Evolutionary conservation across 2,797 vertebrate species (phyloP).

Genomic region (Smutsia temminckii): DNA sequence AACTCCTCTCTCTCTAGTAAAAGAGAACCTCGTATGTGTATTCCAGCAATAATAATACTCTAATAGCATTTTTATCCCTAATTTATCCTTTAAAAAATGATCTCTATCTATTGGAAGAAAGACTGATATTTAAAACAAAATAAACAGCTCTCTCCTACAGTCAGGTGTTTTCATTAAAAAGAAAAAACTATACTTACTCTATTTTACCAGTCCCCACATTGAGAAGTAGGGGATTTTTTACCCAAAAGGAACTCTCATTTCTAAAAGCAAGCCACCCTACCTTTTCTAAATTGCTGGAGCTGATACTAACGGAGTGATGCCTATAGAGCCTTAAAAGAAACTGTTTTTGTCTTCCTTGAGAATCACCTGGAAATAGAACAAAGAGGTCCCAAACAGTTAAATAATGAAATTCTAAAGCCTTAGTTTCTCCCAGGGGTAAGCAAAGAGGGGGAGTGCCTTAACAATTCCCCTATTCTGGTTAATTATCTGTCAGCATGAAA

Average conservation of each 20-base stretch:
- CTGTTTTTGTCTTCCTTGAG: conserved; percentile 1
- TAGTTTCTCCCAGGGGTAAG: not conserved
- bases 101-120: conserved; percentile 19
- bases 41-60: not conserved
- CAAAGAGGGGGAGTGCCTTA: not conserved
- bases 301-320: not conserved
- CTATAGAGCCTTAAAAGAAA: not conserved
- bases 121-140: conserved; percentile 39
- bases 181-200: not conserved
- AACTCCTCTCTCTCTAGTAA: not conserved
- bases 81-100: not conserved
- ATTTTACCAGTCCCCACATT: not conserved
- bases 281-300: not conserved
- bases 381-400: not conserved
- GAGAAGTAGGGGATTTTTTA: not conserved
- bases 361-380: conserved; percentile 21
- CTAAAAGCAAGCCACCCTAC: not conserved
- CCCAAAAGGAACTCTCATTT: not conserved
- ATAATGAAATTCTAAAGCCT: conserved; percentile 23
- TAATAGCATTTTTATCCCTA: not conserved
- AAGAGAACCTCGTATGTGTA: not conserved
- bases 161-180: conserved; percentile 47
- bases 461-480: conserved; percentile 73
- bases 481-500: conserved; percentile 71
- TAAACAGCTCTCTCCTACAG: not conserved